These are phyloP conservation scores for Noctua pronuba DNA, from an alignment of 2,888 invertebrate species.

Conservation along the genomic window DNA sequence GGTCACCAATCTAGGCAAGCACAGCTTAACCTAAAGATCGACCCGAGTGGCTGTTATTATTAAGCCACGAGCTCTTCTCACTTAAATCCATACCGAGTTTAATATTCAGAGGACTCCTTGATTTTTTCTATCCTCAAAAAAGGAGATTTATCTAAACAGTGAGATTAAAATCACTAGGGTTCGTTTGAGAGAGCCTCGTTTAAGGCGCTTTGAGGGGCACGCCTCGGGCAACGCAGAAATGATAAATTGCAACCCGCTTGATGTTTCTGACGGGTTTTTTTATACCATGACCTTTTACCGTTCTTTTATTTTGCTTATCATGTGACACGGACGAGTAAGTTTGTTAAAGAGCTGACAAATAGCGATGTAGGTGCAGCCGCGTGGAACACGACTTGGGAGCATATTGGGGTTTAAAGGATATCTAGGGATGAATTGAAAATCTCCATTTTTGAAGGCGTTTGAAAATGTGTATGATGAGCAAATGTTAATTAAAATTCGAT, in stretches of 20 bases:
- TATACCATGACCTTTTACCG: conserved; percentile 77
- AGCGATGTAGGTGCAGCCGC: conserved; percentile 64
- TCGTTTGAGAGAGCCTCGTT: conserved; percentile 78
- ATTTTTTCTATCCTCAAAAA: conserved; percentile 72
- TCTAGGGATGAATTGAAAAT: background rate
- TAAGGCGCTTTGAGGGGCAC: conserved; percentile 80
- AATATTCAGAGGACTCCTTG: conserved; percentile 75
- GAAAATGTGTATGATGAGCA: background rate
- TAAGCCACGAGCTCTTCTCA: no score
- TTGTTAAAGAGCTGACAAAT: conserved; percentile 80
- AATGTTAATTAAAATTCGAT: background rate
- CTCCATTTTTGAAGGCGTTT: background rate
- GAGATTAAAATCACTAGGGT: conserved; percentile 83
- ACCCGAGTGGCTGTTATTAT: no score
- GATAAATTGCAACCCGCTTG: conserved; percentile 84
- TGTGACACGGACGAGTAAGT: conserved; percentile 80
- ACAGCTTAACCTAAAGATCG: no score
- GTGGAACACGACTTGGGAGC: conserved; percentile 44
- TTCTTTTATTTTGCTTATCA: conserved; percentile 83
- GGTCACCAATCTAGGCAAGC: no score
- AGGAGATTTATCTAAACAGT: conserved; percentile 80
- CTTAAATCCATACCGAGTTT: conserved; percentile 70
- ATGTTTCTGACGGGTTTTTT: conserved; percentile 83
- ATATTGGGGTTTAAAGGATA: conserved; percentile 41
- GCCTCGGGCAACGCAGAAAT: conserved; percentile 76